These are phyloP conservation scores for Reinhardtius hippoglossoides DNA, from an alignment of 2,113 vertebrate genomes.

Conservation along the genomic window DNA sequence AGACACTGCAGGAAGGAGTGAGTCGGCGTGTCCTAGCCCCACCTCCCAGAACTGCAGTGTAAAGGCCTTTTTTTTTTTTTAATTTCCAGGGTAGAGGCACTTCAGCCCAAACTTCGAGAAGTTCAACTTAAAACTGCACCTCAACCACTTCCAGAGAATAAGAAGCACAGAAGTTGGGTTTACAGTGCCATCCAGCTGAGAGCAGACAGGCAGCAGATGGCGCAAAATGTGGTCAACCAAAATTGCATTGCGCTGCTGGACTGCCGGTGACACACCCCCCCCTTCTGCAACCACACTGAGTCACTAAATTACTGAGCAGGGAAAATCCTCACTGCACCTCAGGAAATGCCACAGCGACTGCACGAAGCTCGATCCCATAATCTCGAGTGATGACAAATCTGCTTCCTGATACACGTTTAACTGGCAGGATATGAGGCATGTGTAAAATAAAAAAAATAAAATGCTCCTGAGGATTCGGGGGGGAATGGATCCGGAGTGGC, in stretches of 20 bases:
- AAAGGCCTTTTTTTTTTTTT: no score
- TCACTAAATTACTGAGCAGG: slow-evolving; percentile 38
- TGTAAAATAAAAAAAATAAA: background rate
- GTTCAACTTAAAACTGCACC: background rate
- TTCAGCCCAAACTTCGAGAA: background rate
- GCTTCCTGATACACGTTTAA: slow-evolving; percentile 41
- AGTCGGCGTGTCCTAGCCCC: no score
- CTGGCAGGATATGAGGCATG: slow-evolving; percentile 37
- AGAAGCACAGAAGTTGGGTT: background rate
- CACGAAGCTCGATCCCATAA: slow-evolving; percentile 20
- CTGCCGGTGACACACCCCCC: slow-evolving; percentile 29
- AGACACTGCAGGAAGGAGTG: no score
- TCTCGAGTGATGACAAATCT: slow-evolving; percentile 53
- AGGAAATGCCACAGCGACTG: slow-evolving; percentile 35
- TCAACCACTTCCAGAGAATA: background rate
- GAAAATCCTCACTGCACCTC: slow-evolving; percentile 49
- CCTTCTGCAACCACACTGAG: slow-evolving; percentile 28
- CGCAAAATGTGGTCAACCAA: slow-evolving; percentile 34
- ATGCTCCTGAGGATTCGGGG: slow-evolving; percentile 19
- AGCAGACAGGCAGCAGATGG: slow-evolving; percentile 27
- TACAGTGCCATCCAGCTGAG: background rate
- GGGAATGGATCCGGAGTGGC: slow-evolving; percentile 35
- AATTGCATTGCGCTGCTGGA: slow-evolving; percentile 22
- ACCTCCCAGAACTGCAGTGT: no score
- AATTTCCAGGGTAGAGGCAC: no score